Conservation (phyloP, 2,113 vertebrate genomes). For the Peromyscus maniculatus region DNA sequence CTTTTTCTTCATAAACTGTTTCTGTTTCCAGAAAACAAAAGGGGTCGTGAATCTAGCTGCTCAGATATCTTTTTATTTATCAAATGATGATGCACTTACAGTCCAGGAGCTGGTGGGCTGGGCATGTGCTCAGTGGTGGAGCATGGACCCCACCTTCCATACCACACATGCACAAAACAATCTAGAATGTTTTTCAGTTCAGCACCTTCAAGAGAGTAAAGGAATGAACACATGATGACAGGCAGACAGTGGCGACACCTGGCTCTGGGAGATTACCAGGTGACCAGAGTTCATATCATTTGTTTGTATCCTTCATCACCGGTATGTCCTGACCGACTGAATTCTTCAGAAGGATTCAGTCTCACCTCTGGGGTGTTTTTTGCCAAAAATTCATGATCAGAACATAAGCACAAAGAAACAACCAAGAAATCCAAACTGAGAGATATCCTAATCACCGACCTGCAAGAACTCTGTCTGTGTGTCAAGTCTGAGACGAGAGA, state of each 20-base stretch:
- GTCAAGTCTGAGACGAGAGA: neutral
- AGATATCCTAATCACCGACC: neutral
- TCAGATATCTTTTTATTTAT: neutral
- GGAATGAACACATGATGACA: neutral
- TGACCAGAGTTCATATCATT: neutral
- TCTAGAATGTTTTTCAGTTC: neutral
- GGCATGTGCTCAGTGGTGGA: neutral
- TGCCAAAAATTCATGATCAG: neutral
- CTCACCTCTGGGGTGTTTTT: neutral
- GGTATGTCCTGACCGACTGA: rapidly evolving
- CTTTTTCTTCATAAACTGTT: neutral
- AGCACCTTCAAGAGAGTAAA: neutral
- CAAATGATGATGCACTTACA: neutral
- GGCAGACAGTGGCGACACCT: neutral
- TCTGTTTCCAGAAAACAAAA: neutral
- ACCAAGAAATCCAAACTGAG: neutral
- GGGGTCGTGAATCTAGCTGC: rapidly evolving
- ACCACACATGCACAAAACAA: neutral
- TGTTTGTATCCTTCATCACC: neutral
- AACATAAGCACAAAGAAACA: slow-evolving; percentile 2
- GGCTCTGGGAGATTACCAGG: neutral
- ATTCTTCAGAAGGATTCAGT: neutral
- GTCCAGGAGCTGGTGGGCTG: no score
- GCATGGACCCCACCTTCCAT: neutral
- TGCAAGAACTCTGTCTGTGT: neutral